Percentiles rank a stretch among this genome's conserved stretches.
Evolutionary conservation across 2,797 vertebrate species (phyloP).

Genomic region (Antennarius maculatus): DNA sequence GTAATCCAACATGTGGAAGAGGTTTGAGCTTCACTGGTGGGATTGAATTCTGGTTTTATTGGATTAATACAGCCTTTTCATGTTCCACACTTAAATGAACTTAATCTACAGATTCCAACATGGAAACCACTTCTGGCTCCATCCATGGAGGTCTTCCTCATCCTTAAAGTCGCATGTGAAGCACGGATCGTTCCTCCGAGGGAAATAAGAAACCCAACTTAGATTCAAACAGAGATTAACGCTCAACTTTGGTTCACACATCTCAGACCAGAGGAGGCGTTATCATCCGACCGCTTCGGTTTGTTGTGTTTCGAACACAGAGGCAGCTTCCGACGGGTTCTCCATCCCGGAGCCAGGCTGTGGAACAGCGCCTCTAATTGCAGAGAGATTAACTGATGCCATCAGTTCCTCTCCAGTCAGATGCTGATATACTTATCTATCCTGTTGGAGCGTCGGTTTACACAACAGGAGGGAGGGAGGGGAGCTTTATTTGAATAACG

Average conservation of each 20-base stretch:
- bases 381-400: slow-evolving; percentile 70
- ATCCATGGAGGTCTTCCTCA: too few relatives aligned
- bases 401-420: slow-evolving; percentile 44
- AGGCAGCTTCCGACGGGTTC: slow-evolving; percentile 17
- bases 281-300: too few relatives aligned
- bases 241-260: too few relatives aligned
- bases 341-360: slow-evolving; percentile 28
- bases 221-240: too few relatives aligned
- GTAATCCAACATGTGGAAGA: slow-evolving; percentile 9
- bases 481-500: slow-evolving; percentile 55
- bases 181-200: too few relatives aligned
- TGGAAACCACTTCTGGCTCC: too few relatives aligned
- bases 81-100: neutral
- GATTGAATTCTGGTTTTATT: slow-evolving; percentile 5
- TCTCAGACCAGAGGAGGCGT: too few relatives aligned
- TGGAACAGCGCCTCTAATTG: slow-evolving; percentile 67
- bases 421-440: slow-evolving; percentile 54
- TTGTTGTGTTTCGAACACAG: too few relatives aligned
- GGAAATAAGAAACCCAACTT: too few relatives aligned
- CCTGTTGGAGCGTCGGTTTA: slow-evolving; percentile 48
- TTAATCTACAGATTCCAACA: too few relatives aligned
- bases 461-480: slow-evolving; percentile 44
- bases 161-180: too few relatives aligned
- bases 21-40: slow-evolving; percentile 23
- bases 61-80: neutral